Conservation (phyloP, 2,113 vertebrate species). For the Spheniscus mendiculus region DNA sequence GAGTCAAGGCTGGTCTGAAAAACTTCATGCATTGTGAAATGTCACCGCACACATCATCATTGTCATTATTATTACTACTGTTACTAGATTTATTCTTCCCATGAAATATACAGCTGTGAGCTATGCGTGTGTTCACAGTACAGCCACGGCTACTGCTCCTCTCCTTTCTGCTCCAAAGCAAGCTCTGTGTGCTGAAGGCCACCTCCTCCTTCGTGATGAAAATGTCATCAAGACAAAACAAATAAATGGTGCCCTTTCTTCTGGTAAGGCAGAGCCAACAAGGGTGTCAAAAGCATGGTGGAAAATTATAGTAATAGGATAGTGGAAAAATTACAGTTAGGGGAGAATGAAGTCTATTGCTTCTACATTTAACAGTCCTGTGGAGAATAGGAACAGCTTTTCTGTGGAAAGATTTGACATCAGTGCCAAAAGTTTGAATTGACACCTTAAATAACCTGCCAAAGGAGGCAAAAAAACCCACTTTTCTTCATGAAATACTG, state of each 20-base stretch:
- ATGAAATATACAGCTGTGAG: not conserved
- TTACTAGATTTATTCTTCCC: not conserved
- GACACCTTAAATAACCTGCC: conserved; percentile 25
- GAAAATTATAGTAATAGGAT: not conserved
- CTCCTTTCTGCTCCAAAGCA: not conserved
- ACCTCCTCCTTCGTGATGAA: not conserved
- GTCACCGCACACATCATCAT: not conserved
- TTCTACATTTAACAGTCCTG: not conserved
- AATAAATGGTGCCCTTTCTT: not conserved
- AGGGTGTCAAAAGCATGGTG: not conserved
- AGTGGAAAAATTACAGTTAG: not conserved
- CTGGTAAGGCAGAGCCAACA: not conserved
- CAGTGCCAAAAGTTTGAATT: not conserved
- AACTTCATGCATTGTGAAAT: not conserved
- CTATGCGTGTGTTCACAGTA: not conserved
- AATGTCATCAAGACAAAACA: not conserved
- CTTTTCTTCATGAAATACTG: not conserved
- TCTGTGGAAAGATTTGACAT: not conserved
- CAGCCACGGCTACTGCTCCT: not conserved
- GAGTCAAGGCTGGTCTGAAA: not conserved
- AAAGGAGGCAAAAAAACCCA: not conserved
- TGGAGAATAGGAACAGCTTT: not conserved
- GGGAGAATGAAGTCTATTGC: not conserved
- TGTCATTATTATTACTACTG: not conserved
- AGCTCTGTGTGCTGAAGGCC: not conserved